These are phyloP conservation scores for Flexamia atlantica DNA, from an alignment of 2,888 invertebrate species.

Conservation along the genomic window DNA sequence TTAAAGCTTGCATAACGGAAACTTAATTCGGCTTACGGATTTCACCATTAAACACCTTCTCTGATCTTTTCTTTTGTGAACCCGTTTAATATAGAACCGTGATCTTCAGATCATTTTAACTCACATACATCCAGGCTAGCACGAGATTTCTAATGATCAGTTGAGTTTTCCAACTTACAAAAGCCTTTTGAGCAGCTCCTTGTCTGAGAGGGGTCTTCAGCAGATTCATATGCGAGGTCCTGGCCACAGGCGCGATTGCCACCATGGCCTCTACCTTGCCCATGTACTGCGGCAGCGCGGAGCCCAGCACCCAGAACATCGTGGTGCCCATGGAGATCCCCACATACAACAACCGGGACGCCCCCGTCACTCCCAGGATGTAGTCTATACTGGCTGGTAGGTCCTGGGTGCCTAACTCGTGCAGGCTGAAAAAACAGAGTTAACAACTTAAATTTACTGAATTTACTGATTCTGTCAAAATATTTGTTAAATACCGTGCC, in stretches of 20 bases:
- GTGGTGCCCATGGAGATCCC: conserved; percentile 76
- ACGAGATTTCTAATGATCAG: no score
- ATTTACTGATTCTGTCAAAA: no score
- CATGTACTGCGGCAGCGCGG: conserved; percentile 82
- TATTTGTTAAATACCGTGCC: no score
- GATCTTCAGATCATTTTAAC: no score
- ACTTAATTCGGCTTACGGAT: no score
- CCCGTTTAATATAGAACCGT: no score
- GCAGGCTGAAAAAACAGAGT: conserved; percentile 87
- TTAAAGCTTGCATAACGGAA: no score
- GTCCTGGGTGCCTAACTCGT: conserved; percentile 92
- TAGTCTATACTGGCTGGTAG: conserved; percentile 91
- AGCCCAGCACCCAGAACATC: conserved; percentile 83
- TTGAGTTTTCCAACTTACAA: no score
- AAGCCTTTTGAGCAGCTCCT: conserved; percentile 45
- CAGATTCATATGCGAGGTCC: conserved; percentile 80
- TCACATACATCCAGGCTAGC: no score
- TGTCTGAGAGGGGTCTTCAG: neutral
- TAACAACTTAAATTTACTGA: no score
- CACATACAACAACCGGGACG: conserved; percentile 82
- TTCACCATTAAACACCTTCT: no score
- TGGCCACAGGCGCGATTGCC: conserved; percentile 71
- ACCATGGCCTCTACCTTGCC: conserved; percentile 78
- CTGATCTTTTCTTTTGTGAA: no score
- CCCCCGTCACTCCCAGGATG: conserved; percentile 76